Conservation (phyloP, 1,140 invertebrate species). For the Papilio dardanus region DNA sequence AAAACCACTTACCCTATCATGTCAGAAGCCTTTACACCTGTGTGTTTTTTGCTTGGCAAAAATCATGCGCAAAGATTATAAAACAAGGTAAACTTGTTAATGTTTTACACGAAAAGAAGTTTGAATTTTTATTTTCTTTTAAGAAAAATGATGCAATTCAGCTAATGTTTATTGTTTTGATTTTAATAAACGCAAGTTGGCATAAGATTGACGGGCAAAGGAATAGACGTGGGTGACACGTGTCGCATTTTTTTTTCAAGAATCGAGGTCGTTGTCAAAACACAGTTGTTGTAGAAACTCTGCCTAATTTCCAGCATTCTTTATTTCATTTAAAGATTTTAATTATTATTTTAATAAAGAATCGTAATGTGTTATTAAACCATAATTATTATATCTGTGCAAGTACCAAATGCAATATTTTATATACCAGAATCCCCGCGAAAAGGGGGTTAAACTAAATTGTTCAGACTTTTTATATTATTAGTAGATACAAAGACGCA, state of each 20-base stretch:
- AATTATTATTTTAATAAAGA: background rate
- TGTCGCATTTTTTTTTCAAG: conserved; percentile 21
- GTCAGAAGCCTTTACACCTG: too few relatives aligned
- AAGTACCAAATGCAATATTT: background rate
- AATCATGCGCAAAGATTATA: too few relatives aligned
- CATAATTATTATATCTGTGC: too few relatives aligned
- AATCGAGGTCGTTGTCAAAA: conserved; percentile 23
- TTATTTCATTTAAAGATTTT: conserved; percentile 30
- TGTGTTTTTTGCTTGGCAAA: too few relatives aligned
- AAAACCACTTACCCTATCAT: too few relatives aligned
- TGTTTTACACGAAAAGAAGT: background rate
- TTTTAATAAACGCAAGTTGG: conserved; percentile 12
- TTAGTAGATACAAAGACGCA: background rate
- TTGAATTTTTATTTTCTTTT: background rate
- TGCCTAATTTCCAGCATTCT: conserved; percentile 39
- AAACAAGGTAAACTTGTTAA: too few relatives aligned
- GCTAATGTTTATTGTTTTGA: background rate
- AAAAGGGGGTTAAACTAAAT: background rate
- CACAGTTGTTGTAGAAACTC: conserved; percentile 2
- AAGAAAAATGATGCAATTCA: background rate
- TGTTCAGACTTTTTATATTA: background rate
- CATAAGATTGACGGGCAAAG: conserved; percentile 14
- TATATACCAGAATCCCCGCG: background rate
- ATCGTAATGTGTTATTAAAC: too few relatives aligned
- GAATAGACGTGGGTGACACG: conserved; percentile 19